phyloP scores from a whole-genome alignment of 2,888 invertebrate species.

The Heliconius erato region DNA sequence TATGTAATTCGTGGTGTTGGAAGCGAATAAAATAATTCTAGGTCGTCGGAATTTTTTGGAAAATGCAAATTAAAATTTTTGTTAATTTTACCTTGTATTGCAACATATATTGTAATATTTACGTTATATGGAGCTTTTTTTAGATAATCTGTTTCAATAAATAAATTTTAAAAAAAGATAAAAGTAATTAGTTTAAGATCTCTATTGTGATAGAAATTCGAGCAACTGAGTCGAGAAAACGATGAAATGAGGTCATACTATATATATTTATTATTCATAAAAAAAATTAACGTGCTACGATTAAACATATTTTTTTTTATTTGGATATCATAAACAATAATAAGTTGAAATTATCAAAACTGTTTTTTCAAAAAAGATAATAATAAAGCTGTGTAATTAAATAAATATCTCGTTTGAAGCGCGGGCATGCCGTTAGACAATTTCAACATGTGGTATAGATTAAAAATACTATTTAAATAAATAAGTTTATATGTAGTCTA shows the following conservation, averaged over 20 bases:
- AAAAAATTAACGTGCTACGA: too few species aligned
- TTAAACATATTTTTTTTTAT: too few species aligned
- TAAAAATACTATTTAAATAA: slow-evolving; percentile 73
- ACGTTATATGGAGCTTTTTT: neutral
- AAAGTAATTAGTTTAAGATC: neutral
- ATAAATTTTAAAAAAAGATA: neutral
- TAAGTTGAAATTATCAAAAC: neutral
- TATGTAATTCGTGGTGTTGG: neutral
- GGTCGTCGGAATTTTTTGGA: too few species aligned
- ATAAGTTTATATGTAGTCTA: slow-evolving; percentile 83
- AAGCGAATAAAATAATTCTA: neutral
- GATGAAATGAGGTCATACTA: too few species aligned
- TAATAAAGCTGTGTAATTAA: neutral
- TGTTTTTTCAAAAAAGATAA: neutral
- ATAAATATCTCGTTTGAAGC: slow-evolving; percentile 60
- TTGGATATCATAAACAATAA: neutral
- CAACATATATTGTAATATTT: neutral
- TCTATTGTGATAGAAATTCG: too few species aligned
- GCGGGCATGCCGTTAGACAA: slow-evolving; percentile 75
- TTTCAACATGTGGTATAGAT: slow-evolving; percentile 72
- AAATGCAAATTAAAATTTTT: neutral
- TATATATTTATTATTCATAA: too few species aligned
- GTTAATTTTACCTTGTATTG: too few species aligned
- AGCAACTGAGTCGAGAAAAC: too few species aligned
- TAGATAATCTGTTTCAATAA: neutral